Conservation (phyloP, 2,888 invertebrate species). For the Polietes domitor region DNA sequence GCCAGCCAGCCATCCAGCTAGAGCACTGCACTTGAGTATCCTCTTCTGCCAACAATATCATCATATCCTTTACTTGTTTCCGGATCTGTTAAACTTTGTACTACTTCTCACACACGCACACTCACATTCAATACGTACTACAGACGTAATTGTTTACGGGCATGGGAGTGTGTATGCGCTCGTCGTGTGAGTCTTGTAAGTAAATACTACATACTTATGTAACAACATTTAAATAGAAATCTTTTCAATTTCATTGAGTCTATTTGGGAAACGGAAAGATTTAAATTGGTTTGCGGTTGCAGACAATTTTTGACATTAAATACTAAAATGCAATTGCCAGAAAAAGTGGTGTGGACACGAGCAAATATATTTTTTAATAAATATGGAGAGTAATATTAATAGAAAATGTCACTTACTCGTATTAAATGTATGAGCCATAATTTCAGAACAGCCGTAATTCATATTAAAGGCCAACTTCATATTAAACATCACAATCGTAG, state of each 20-base stretch:
- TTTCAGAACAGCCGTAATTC: too few species aligned
- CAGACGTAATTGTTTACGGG: background rate
- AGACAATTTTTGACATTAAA: constrained; percentile 15
- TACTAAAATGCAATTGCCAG: background rate
- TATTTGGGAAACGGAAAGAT: constrained; percentile 49
- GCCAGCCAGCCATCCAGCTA: constrained; percentile 4
- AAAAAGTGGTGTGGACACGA: background rate
- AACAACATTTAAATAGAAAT: constrained; percentile 38
- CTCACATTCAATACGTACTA: background rate
- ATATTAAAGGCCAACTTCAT: too few species aligned
- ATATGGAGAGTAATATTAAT: too few species aligned
- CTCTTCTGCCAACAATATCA: constrained; percentile 31
- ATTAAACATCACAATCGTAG: too few species aligned
- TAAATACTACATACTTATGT: constrained; percentile 12
- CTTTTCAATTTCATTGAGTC: constrained; percentile 48
- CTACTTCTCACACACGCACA: background rate
- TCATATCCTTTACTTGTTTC: constrained; percentile 41
- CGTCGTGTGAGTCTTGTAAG: background rate
- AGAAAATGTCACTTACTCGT: too few species aligned
- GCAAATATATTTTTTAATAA: too few species aligned
- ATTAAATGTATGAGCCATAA: too few species aligned
- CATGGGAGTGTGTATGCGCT: background rate
- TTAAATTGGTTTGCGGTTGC: constrained; percentile 38
- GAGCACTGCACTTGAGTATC: constrained; percentile 43
- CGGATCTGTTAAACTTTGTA: constrained; percentile 11